These are phyloP conservation scores for Lydus trimaculatus DNA, from an alignment of 2,888 invertebrate species.

Conservation along the genomic window DNA sequence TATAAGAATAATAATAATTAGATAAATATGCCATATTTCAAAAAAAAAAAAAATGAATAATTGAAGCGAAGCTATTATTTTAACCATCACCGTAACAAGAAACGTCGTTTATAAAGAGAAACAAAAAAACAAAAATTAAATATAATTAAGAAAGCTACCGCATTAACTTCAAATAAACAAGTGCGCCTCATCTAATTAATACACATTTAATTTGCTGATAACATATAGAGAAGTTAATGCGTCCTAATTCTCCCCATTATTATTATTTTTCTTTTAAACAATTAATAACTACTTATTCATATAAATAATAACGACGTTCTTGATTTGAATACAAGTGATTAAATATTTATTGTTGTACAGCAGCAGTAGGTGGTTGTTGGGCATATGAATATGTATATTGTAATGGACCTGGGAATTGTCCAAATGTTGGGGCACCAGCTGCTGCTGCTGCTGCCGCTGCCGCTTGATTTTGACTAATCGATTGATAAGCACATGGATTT, in stretches of 20 bases:
- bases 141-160: not conserved
- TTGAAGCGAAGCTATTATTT: not conserved
- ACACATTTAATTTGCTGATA: constrained; percentile 5
- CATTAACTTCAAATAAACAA: not conserved
- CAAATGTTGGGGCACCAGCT: constrained; percentile 61
- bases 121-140: not conserved
- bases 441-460: constrained; percentile 28
- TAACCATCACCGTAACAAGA: constrained; percentile 2
- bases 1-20: not conserved
- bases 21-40: not conserved
- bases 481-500: constrained; percentile 68
- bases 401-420: constrained; percentile 74
- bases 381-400: constrained; percentile 70
- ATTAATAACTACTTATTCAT: not conserved
- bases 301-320: constrained; percentile 15
- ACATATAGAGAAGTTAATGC: constrained; percentile 2
- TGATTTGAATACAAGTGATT: not conserved
- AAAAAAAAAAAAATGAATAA: not conserved
- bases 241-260: not conserved
- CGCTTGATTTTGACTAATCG: constrained; percentile 63
- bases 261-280: no score
- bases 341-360: constrained; percentile 76
- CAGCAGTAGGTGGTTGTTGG: constrained; percentile 70
- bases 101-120: not conserved
- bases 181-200: not conserved